Percentiles rank a stretch among this genome's conserved stretches.
Evolutionary conservation across 30 jellyfish, hydroid and myxozoan genomes (phyloP).

Genomic region (Cassiopea andromeda): DNA sequence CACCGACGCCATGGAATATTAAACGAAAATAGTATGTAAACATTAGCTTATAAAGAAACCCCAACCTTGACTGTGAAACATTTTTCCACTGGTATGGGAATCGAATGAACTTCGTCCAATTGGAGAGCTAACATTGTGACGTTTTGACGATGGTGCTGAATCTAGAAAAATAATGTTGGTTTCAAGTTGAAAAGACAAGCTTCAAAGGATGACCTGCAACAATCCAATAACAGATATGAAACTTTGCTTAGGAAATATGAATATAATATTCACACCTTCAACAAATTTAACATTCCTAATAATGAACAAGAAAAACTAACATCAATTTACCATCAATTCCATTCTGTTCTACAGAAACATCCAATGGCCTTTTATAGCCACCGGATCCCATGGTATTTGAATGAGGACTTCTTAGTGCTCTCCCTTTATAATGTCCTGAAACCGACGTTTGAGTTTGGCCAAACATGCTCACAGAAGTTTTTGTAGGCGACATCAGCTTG

Average conservation of each 20-base stretch:
- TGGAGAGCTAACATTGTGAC: constrained; percentile 89
- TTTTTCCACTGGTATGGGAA: constrained; percentile 87
- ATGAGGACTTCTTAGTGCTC: constrained; percentile 79
- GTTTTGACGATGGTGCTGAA: constrained; percentile 85
- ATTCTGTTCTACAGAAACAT: constrained; percentile 67
- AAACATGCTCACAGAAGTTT: constrained; percentile 61
- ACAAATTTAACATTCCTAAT: too few species aligned
- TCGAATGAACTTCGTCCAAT: constrained; percentile 86
- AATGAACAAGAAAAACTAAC: background rate
- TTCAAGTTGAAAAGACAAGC: background rate
- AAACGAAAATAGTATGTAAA: too few species aligned
- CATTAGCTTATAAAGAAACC: background rate
- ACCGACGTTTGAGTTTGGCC: constrained; percentile 81
- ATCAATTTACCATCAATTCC: constrained; percentile 67
- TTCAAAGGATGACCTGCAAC: background rate
- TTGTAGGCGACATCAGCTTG: constrained; percentile 79
- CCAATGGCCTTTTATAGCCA: constrained; percentile 92
- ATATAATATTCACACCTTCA: too few species aligned
- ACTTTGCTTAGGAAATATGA: too few species aligned
- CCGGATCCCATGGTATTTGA: constrained; percentile 49
- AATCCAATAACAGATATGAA: background rate
- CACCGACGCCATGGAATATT: too few species aligned
- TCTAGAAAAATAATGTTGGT: constrained; percentile 1
- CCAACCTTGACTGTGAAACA: constrained; percentile 87
- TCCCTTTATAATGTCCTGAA: constrained; percentile 81